Evolutionary conservation across 2,797 vertebrate genomes (phyloP).

Genomic region (Lepus townsendii): DNA sequence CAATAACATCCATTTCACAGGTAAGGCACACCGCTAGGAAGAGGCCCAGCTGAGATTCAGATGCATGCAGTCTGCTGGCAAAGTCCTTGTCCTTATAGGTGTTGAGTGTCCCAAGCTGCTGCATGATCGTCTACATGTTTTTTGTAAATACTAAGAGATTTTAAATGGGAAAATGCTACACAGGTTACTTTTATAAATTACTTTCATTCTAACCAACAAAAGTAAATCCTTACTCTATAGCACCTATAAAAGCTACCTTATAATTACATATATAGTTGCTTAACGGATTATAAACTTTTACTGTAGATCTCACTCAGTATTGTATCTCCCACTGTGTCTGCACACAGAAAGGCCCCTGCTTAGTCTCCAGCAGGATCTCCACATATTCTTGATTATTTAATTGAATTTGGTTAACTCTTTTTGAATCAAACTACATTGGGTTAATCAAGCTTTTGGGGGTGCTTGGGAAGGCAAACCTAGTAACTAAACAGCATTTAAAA

Average conservation of each 20-base stretch:
- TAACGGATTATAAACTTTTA: conserved; percentile 54
- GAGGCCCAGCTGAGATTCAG: background rate
- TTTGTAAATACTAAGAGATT: background rate
- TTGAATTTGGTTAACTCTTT: background rate
- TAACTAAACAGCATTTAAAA: conserved; percentile 44
- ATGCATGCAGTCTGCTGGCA: background rate
- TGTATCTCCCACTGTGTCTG: background rate
- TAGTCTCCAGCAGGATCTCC: background rate
- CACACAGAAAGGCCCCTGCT: conserved; percentile 1
- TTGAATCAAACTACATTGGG: background rate
- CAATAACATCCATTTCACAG: conserved; percentile 12
- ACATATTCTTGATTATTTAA: background rate
- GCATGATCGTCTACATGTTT: background rate
- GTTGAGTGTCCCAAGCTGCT: background rate
- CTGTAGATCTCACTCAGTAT: conserved; percentile 22
- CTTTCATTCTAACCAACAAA: conserved; percentile 25
- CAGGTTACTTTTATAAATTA: conserved; percentile 33
- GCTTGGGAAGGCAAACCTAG: conserved; percentile 30
- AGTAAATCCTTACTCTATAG: background rate
- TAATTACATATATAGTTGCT: conserved; percentile 52
- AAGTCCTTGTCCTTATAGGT: background rate
- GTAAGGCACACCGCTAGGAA: background rate
- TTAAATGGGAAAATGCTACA: conserved; percentile 42
- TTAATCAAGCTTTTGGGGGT: conserved; percentile 45
- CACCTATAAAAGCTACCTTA: conserved; percentile 35